Percentiles rank a stretch among this genome's conserved stretches.
Conservation (phyloP, 2,797 vertebrate genomes). For the Sebastes taczanowskii region DNA sequence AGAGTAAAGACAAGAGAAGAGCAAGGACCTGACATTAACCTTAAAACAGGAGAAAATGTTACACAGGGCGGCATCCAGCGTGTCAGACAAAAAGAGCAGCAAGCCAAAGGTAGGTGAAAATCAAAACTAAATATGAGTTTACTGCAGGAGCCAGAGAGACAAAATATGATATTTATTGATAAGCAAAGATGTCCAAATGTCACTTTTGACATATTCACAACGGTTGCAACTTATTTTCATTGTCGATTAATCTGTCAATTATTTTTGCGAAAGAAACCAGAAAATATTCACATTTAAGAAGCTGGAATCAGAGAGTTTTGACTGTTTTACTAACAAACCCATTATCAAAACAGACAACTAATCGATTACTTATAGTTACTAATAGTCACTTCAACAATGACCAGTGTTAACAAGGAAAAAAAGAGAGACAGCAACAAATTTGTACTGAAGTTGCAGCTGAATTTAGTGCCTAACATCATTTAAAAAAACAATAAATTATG, state of each 20-base stretch:
- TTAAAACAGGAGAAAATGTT: conserved; percentile 85
- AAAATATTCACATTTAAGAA: no score
- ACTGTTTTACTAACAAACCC: no score
- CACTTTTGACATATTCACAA: neutral
- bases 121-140: neutral
- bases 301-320: no score
- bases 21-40: neutral
- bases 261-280: no score
- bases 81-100: conserved; percentile 90
- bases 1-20: conserved; percentile 18
- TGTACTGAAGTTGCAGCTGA: neutral
- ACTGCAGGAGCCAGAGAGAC: neutral
- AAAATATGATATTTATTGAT: neutral
- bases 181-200: neutral
- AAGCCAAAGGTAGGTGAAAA: conserved; percentile 91
- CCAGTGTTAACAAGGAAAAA: neutral
- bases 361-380: no score
- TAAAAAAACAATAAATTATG: neutral
- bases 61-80: conserved; percentile 92
- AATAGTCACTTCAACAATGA: neutral
- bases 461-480: neutral
- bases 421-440: no score
- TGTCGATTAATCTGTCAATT: no score
- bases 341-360: no score
- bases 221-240: no score